Evolutionary conservation across 1,140 invertebrate genomes (phyloP).

Genomic region (Cotesia glomerata): DNA sequence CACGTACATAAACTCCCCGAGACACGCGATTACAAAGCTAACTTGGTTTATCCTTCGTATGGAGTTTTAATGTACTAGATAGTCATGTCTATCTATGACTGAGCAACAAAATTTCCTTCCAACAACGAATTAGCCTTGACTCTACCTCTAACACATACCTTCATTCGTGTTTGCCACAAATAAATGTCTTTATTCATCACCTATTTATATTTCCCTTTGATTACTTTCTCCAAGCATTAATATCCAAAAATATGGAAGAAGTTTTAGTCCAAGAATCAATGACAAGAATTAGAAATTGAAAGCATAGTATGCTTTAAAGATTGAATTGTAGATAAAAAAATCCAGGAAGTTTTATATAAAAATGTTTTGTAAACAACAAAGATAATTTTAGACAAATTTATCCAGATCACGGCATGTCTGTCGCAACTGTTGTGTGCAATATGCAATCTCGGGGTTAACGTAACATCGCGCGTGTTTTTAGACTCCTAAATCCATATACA

Average conservation of each 20-base stretch:
- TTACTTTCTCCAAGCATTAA: too few relatives aligned
- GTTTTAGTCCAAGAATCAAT: too few relatives aligned
- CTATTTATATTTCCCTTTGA: too few relatives aligned
- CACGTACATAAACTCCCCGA: slow-evolving; percentile 45
- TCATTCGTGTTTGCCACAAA: slow-evolving; percentile 39
- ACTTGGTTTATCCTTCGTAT: neutral
- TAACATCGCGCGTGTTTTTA: slow-evolving; percentile 2
- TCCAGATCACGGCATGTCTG: neutral
- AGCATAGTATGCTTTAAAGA: too few relatives aligned
- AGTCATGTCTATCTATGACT: neutral
- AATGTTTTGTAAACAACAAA: neutral
- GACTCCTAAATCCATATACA: neutral
- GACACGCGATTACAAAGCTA: slow-evolving; percentile 40
- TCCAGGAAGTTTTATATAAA: too few relatives aligned
- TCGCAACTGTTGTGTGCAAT: slow-evolving; percentile 15
- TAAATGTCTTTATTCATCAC: slow-evolving; percentile 25
- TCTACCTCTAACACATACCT: slow-evolving; percentile 33
- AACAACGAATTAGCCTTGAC: slow-evolving; percentile 48
- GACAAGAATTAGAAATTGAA: too few relatives aligned
- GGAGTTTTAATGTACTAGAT: neutral
- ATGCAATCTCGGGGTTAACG: slow-evolving; percentile 31
- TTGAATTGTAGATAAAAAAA: too few relatives aligned
- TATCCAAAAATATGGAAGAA: too few relatives aligned
- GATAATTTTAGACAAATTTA: neutral
- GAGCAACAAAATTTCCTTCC: slow-evolving; percentile 35